A percentile compares a stretch with the other conserved stretches of the same genome.
Evolutionary conservation across 1,140 invertebrate species (phyloP).

Genomic region (Vanessa tameamea): DNA sequence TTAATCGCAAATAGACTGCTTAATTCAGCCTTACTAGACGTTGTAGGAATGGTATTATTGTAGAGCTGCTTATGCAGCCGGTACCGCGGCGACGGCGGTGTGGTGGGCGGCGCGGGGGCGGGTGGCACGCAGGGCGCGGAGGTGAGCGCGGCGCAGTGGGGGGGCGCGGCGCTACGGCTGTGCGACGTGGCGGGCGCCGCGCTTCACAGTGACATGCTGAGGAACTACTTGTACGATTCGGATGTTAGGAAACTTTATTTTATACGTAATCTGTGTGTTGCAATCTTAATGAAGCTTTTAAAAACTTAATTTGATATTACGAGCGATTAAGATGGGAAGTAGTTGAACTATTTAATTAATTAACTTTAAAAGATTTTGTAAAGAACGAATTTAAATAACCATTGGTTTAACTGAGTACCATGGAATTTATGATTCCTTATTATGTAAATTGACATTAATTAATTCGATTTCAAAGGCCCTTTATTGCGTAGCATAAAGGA

Average conservation of each 20-base stretch:
- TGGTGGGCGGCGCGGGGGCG: slow-evolving; percentile 34
- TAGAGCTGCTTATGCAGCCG: slow-evolving; percentile 84
- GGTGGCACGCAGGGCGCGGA: slow-evolving; percentile 90
- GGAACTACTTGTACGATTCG: slow-evolving; percentile 90
- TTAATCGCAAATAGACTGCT: no score
- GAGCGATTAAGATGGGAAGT: no score
- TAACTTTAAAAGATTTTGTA: no score
- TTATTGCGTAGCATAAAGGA: not conserved
- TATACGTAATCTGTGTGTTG: not conserved
- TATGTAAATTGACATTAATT: no score
- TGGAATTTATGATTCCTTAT: no score
- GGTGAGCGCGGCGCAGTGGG: slow-evolving; percentile 84
- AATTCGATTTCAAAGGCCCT: not conserved
- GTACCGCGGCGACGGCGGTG: slow-evolving; percentile 72
- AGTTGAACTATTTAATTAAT: no score
- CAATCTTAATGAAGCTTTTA: not conserved
- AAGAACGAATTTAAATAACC: no score
- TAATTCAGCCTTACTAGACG: not conserved
- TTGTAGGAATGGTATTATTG: slow-evolving; percentile 38
- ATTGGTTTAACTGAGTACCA: no score
- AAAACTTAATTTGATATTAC: not conserved
- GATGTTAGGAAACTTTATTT: slow-evolving; percentile 82
- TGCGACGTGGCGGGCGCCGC: slow-evolving; percentile 93
- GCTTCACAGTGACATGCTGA: slow-evolving; percentile 88
- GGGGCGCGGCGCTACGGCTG: slow-evolving; percentile 83